These are phyloP conservation scores for Tachystola acroxantha DNA, from an alignment of 2,888 invertebrate species.

Conservation along the genomic window DNA sequence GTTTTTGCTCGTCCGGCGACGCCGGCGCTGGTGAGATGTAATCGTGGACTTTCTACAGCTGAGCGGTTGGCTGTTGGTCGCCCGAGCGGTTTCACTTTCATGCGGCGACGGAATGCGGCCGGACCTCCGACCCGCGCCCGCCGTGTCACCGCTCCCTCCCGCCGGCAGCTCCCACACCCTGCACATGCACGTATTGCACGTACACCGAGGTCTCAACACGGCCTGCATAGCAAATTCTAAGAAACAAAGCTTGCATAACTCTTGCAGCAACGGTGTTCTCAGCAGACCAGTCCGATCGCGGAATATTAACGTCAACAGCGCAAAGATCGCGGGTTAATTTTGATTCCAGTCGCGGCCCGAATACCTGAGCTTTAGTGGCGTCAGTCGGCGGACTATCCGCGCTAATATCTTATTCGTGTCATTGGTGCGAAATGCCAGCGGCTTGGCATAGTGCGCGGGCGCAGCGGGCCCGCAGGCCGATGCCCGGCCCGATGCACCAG, in stretches of 20 bases:
- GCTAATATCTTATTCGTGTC: constrained; percentile 77
- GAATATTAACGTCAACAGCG: constrained; percentile 6
- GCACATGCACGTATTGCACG: constrained; percentile 6
- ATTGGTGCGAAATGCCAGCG: constrained; percentile 75
- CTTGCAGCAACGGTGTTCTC: constrained; percentile 36
- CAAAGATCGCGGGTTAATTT: constrained; percentile 44
- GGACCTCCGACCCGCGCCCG: constrained; percentile 66
- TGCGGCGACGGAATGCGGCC: constrained; percentile 72
- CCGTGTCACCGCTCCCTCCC: constrained; percentile 37
- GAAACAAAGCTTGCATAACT: constrained; percentile 33
- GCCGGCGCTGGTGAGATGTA: constrained; percentile 55
- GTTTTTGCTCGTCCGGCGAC: constrained; percentile 66
- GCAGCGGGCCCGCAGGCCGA: constrained; percentile 26
- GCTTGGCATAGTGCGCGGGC: constrained; percentile 59
- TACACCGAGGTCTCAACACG: constrained; percentile 16
- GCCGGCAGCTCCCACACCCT: constrained; percentile 24
- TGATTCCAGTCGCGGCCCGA: constrained; percentile 52
- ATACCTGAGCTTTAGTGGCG: constrained; percentile 48
- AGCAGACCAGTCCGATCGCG: constrained; percentile 22
- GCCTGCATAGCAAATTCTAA: constrained; percentile 37
- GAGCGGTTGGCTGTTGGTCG: constrained; percentile 37
- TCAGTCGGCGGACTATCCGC: constrained; percentile 55
- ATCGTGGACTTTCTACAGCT: constrained; percentile 76
- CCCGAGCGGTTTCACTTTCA: constrained; percentile 73
- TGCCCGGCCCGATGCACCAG: constrained; percentile 65